These are phyloP conservation scores for Lymantria dispar DNA, from an alignment of 2,888 invertebrate genomes.

Conservation along the genomic window DNA sequence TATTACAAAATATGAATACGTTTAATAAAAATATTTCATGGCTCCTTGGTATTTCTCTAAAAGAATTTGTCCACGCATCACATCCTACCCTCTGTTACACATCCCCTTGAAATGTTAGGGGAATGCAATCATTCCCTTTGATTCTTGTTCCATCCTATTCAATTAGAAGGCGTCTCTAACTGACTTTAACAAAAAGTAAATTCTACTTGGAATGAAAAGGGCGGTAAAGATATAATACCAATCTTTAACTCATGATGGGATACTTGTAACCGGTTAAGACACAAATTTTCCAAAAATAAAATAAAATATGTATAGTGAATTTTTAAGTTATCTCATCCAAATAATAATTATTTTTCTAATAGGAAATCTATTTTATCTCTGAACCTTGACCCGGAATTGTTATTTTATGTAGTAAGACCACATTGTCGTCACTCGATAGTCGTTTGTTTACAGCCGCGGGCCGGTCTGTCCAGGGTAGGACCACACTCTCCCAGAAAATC, in stretches of 20 bases:
- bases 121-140: conserved; percentile 79
- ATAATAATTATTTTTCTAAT: too few relatives aligned
- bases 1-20: not conserved
- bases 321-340: too few relatives aligned
- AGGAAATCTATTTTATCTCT: too few relatives aligned
- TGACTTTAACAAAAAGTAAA: conserved; percentile 57
- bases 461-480: too few relatives aligned
- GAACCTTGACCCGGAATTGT: too few relatives aligned
- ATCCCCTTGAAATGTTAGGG: conserved; percentile 71
- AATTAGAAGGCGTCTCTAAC: conserved; percentile 77
- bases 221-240: conserved; percentile 1
- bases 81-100: conserved; percentile 58
- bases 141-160: conserved; percentile 77
- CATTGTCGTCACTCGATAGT: too few relatives aligned
- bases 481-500: too few relatives aligned
- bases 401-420: too few relatives aligned
- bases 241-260: not conserved
- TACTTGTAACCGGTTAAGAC: not conserved
- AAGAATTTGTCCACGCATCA: conserved; percentile 76
- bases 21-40: conserved; percentile 19
- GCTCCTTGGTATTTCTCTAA: conserved; percentile 47
- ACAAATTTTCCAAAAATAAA: not conserved
- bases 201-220: conserved; percentile 29
- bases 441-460: too few relatives aligned
- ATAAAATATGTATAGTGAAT: too few relatives aligned